Conservation (phyloP, 2,113 vertebrate species). For the Bambusicola thoracicus region DNA sequence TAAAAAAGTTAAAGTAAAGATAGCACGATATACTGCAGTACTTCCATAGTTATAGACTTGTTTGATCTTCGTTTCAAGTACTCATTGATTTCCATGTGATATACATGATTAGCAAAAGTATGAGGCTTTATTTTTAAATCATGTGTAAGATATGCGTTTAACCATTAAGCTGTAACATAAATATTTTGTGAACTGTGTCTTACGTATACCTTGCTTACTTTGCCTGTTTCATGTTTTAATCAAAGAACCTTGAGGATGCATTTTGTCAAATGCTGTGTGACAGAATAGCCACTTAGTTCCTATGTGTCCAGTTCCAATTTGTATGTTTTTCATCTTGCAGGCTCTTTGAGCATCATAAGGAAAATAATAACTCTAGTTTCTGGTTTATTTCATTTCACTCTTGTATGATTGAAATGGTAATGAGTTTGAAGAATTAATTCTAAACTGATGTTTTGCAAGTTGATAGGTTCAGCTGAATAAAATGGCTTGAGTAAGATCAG, state of each 20-base stretch:
- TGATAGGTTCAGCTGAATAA: constrained; percentile 1
- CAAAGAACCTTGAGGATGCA: constrained; percentile 18
- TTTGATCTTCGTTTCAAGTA: neutral
- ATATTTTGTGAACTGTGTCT: neutral
- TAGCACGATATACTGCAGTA: neutral
- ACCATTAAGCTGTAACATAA: neutral
- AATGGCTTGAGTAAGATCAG: neutral
- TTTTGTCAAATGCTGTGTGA: constrained; percentile 14
- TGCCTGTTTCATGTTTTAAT: constrained; percentile 41
- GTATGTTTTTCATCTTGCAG: constrained; percentile 13
- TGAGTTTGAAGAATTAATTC: constrained; percentile 27
- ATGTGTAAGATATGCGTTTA: neutral
- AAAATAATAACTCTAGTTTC: constrained; percentile 30
- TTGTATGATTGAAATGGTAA: constrained; percentile 22
- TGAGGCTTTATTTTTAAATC: neutral
- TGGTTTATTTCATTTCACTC: constrained; percentile 19
- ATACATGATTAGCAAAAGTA: neutral
- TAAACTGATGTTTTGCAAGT: constrained; percentile 7
- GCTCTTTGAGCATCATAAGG: constrained; percentile 5
- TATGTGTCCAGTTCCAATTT: constrained; percentile 8
- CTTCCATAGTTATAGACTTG: neutral
- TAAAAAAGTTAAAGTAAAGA: neutral
- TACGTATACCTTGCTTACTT: neutral
- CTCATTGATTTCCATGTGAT: neutral
- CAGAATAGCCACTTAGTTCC: constrained; percentile 41